Base-by-base conservation (phyloP, 2,113 vertebrate genomes). In the Eulemur macaco region DNA sequence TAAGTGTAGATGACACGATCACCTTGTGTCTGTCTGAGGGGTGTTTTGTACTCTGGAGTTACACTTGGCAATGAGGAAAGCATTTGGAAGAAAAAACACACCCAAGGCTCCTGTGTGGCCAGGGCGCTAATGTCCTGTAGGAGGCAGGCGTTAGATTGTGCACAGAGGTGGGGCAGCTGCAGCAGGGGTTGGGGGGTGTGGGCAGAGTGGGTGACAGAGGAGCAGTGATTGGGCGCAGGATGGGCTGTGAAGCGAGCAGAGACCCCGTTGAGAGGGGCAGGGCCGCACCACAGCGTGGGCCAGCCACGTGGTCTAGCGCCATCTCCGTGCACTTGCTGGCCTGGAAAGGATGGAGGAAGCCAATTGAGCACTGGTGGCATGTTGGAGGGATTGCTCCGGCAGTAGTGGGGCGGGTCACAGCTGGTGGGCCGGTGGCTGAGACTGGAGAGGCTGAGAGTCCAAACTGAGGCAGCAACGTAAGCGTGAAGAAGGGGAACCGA, bases 71-170 rank as follows among this genome's bases (percentile, higher is more conserved):
- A 10, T n/a, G 27, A 31, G 20, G 54, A 21, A 20, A 20, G 20
- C 31, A 1, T 37, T 56, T n/a, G 56, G 9, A 64, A 27, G 31
- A 45, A 21, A 31, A 17, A n/a, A 64, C 20, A 10, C 71, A 47
- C 63, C 8, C 25, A 9, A 73, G 82, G 52, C 50, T 52, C 2
- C 25, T 60, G 0, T 60, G 34, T 8, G 39, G 29, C 52, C 23
- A 3, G 58, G 29, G 52, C n/a, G 11, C 39, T 25, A 1, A 0
- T 10, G 39, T 39, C 27, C 29, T 1, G 39, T 4, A 12, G 63
- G 29, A 60, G 47, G 39, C 20, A 23, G 68, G 17, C 2, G 2
- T 77, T 54, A 39, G n/a, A 11, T 12, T 5, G n/a, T 12, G 20
- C 9, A 23, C 68, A 37, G 8, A 69, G n/a, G 20, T 11, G n/a